Evolutionary conservation across 2,888 invertebrate genomes (phyloP).

Genomic region (Drosophila birchii): DNA sequence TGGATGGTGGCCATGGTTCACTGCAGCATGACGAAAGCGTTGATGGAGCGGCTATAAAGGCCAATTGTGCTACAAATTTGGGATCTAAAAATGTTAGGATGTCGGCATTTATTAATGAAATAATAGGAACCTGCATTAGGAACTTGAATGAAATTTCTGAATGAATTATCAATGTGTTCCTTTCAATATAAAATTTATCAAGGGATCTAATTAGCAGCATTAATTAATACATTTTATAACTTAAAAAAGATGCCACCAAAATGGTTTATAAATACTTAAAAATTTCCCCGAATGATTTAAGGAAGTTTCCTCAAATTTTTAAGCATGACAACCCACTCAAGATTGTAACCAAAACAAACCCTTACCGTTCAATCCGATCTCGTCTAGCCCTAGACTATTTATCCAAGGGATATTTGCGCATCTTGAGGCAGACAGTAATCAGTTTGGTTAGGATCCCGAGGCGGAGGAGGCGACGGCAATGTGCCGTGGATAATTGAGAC

Average conservation of each 20-base stretch:
- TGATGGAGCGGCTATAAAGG: slow-evolving; percentile 26
- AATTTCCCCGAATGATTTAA: neutral
- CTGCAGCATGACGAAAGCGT: slow-evolving; percentile 28
- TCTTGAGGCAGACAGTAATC: slow-evolving; percentile 22
- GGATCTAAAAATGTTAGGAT: neutral
- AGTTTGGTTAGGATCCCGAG: slow-evolving; percentile 34
- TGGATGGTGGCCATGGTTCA: slow-evolving; percentile 6
- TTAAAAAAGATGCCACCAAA: neutral
- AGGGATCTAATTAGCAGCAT: neutral
- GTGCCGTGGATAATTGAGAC: slow-evolving; percentile 42
- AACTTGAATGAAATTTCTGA: neutral
- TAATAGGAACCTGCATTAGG: neutral
- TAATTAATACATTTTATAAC: neutral
- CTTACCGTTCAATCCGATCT: neutral
- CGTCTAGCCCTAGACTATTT: slow-evolving; percentile 18
- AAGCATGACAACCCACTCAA: neutral
- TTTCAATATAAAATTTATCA: neutral
- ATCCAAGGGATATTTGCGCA: slow-evolving; percentile 7
- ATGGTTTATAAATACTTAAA: neutral
- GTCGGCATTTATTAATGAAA: neutral
- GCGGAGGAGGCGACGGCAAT: slow-evolving; percentile 9
- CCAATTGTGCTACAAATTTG: slow-evolving; percentile 26
- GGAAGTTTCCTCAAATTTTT: neutral
- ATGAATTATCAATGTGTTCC: neutral
- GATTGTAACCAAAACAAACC: neutral